Base-by-base conservation (phyloP, 2,888 invertebrate species). In the Ormyrus rosae region DNA sequence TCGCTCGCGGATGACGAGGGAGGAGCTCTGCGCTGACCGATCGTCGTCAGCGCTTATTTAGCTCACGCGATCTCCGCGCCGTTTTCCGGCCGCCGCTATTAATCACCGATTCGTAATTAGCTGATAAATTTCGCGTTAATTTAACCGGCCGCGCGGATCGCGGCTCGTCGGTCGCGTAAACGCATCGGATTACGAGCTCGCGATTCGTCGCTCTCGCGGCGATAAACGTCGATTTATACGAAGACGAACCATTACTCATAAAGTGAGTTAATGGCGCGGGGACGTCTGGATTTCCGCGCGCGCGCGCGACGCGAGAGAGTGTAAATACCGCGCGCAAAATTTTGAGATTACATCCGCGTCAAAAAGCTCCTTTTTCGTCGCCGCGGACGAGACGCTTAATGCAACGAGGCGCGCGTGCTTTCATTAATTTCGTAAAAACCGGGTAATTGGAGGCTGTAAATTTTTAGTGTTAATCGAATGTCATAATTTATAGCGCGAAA, bases 61-160 rank as follows among this genome's bases (percentile, higher is more conserved):
- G 51, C 64, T 58, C 56, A 45, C 67, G 81, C 83, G 81, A 84
- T 83, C 19, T 19, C 82, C 82, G 79, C 83, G 81, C 81, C 53
- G 19, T 76, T 68, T 76, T 68, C 60, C 34, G 65, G 69, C 64
- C 58, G 68, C 34, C 71, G 13, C 82, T 83, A 86, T 88, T 87
- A 87, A 85, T 84, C 85, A 67, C 65, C 81, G 75, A 81, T 83
- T 19, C 87, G 83, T 87, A 88, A 88, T 88, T 87, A 88, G 83
- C 84, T 84, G 85, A 87, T 88, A 86, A 86, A 88, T 88, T 88
- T 85, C 73, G 80, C 84, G 83, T 86, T 86, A 85, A 88, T 86
- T 19, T 65, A 69, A 79, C 50, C n/a, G 72, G 13, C 19, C 46
- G 10, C 46, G 6, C 48, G 56, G 0, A 19, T 19, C 19, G 19